Conservation (phyloP, 2,797 vertebrate species). For the Sorex maritimensis region DNA sequence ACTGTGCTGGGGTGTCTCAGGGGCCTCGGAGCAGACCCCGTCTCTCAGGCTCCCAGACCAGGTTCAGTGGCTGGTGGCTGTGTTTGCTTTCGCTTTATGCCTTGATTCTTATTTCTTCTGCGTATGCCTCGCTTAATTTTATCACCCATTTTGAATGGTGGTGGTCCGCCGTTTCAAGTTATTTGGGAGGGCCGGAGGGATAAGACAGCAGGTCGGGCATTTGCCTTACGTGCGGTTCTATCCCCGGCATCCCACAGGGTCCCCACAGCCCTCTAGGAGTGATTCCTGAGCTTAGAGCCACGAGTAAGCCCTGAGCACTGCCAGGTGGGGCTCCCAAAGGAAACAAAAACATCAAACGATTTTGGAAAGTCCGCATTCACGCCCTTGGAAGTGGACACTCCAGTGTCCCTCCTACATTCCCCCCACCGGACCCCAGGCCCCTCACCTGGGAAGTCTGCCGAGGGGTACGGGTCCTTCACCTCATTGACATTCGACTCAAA, state of each 20-base stretch:
- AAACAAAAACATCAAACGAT: not conserved
- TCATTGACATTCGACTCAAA: conserved; percentile 99
- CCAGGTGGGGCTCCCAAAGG: too few species aligned
- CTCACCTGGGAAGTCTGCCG: conserved; percentile 98
- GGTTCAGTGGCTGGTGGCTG: not conserved
- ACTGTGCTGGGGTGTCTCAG: too few species aligned
- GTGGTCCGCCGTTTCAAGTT: not conserved
- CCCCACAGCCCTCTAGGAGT: too few species aligned
- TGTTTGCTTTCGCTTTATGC: not conserved
- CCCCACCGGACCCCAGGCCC: rapidly evolving
- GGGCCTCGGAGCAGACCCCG: not conserved
- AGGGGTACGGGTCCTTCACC: conserved; percentile 99
- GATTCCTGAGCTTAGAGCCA: too few species aligned
- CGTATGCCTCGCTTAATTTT: not conserved
- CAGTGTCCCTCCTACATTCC: not conserved
- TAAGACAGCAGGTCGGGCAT: too few species aligned
- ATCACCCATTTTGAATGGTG: not conserved
- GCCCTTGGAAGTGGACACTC: not conserved
- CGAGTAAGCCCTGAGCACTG: too few species aligned
- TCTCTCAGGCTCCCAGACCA: not conserved
- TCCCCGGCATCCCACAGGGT: too few species aligned
- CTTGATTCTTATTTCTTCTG: not conserved
- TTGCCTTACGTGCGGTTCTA: too few species aligned
- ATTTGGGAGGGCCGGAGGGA: not conserved
- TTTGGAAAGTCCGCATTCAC: not conserved